Evolutionary conservation across 2,113 vertebrate genomes (phyloP).

Genomic region (Hipposideros armiger): DNA sequence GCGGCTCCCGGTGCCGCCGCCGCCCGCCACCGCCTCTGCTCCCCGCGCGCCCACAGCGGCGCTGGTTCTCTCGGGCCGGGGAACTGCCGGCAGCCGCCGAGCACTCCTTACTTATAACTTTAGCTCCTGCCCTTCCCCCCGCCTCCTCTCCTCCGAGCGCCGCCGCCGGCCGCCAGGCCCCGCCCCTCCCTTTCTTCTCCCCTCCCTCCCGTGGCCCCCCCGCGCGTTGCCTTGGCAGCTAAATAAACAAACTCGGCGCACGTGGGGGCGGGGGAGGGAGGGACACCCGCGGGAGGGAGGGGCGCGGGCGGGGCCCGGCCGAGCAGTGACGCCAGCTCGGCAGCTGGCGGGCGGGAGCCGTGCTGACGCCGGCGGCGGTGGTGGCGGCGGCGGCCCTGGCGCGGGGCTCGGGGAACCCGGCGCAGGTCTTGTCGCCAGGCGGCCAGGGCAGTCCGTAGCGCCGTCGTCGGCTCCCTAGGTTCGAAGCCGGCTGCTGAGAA

Average conservation of each 20-base stretch:
- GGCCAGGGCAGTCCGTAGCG: neutral
- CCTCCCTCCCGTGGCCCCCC: conserved; percentile 86
- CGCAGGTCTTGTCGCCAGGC: neutral
- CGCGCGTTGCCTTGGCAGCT: conserved; percentile 84
- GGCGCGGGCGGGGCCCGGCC: conserved; percentile 75
- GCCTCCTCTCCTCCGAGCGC: conserved; percentile 83
- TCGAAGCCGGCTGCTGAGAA: neutral
- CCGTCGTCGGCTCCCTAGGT: neutral
- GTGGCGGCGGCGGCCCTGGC: neutral
- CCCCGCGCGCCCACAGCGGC: conserved; percentile 71
- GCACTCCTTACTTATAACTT: conserved; percentile 90
- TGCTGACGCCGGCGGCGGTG: conserved; percentile 81
- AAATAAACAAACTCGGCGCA: conserved; percentile 83
- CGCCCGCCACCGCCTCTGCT: conserved; percentile 73
- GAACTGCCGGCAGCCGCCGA: conserved; percentile 81
- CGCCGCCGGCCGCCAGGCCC: conserved; percentile 60
- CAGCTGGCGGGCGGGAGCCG: conserved; percentile 86
- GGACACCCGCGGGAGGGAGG: conserved; percentile 75
- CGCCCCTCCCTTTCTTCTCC: conserved; percentile 76
- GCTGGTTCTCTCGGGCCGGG: conserved; percentile 66
- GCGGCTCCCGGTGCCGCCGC: conserved; percentile 62
- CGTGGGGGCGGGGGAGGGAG: conserved; percentile 86
- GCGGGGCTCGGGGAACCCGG: neutral
- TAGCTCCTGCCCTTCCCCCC: neutral
- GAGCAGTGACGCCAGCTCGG: conserved; percentile 84